These are phyloP conservation scores for Gandaritis pyraliata DNA, from an alignment of 2,888 invertebrate species.

Conservation along the genomic window DNA sequence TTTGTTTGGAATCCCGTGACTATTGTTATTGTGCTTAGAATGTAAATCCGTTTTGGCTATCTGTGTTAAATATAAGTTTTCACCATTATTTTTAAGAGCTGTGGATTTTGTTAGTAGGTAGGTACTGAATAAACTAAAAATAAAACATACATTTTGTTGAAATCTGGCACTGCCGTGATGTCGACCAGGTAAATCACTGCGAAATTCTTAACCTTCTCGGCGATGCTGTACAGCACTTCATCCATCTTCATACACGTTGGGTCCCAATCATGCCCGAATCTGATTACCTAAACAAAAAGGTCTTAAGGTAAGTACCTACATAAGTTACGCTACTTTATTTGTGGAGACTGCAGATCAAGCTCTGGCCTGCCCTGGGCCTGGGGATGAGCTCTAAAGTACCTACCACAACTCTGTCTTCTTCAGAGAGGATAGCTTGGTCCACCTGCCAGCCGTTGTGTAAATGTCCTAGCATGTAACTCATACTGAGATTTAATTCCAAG, in stretches of 20 bases:
- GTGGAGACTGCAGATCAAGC: no score
- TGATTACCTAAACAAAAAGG: slow-evolving; percentile 88
- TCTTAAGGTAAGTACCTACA: background rate
- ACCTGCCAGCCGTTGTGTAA: slow-evolving; percentile 99
- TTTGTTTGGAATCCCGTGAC: no score
- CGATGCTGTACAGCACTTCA: slow-evolving; percentile 97
- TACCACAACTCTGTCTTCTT: slow-evolving; percentile 99
- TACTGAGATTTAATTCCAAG: slow-evolving; percentile 77
- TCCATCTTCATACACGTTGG: slow-evolving; percentile 99
- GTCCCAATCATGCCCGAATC: slow-evolving; percentile 99
- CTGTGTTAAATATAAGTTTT: no score
- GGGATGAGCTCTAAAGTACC: background rate
- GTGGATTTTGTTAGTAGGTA: no score
- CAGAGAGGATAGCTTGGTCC: slow-evolving; percentile 99
- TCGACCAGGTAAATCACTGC: slow-evolving; percentile 99
- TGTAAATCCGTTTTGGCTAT: no score
- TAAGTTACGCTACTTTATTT: background rate
- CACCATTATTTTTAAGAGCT: no score
- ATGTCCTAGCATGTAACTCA: slow-evolving; percentile 99
- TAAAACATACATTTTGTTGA: slow-evolving; percentile 97
- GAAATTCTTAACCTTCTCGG: slow-evolving; percentile 99
- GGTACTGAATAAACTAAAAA: no score
- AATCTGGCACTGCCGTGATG: slow-evolving; percentile 98
- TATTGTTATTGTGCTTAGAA: no score
- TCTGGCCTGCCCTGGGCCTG: no score